Base-by-base conservation (phyloP, 2,888 invertebrate genomes). In the Ornithoptera alexandrae region DNA sequence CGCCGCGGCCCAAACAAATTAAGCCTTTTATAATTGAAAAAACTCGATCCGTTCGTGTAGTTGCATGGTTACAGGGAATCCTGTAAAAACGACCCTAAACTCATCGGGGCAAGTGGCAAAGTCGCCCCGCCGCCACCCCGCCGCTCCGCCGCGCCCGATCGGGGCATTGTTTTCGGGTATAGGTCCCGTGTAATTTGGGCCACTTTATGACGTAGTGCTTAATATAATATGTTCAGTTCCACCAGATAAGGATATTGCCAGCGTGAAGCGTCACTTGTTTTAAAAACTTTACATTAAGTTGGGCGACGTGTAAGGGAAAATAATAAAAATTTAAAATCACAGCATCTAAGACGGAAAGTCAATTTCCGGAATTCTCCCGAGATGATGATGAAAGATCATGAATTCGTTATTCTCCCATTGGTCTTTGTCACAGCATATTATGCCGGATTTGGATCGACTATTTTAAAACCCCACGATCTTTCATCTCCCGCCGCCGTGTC, bases 1-100 rank as follows among this genome's bases (percentile, higher is more conserved):
- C 72, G 77, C 0, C 1, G 0, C 0, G 0, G 0, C 0, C 1
- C 18, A 65, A 81, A 83, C 78, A 83, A 85, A 87, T 87, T 88
- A 88, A 80, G 89, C 81, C 91, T 85, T 90, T 91, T 88, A 76
- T 86, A 83, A 88, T 87, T 88, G 86, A 87, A 88, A 90, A 90
- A 92, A 87, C 82, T 87, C 46, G 86, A 86, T 87, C 87, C 89
- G 87, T 85, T 87, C 82, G 85, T 84, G 82, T 85, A 87, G 89
- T 86, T 90, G 90, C 89, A 91, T 89, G 86, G 81, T 75, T 75
- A 75, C 74, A 70, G 72, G 75, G 78, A 79, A 77, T 15, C 78
- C 67, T 74, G 69, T 74, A 68, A 85, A 84, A 84, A 75, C 78
- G 72, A 67, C 78, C 86, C 82, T 78, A 89, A 85, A 72, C 60